Conservation (phyloP, 2,888 invertebrate genomes). For the Antheraea assamensis region DNA sequence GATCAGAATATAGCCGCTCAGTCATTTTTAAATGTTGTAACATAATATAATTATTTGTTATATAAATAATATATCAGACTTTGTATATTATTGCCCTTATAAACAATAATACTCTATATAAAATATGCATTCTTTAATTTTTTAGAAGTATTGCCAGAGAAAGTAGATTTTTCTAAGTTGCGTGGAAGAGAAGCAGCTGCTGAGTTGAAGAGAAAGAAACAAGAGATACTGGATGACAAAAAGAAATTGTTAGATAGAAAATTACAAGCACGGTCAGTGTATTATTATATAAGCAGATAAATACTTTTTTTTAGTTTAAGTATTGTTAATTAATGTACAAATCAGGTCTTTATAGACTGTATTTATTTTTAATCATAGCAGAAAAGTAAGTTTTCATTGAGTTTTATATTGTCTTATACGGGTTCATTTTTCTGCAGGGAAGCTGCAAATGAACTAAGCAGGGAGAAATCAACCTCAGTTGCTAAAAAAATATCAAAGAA, state of each 20-base stretch:
- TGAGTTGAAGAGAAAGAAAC: conserved; percentile 59
- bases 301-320: neutral
- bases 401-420: neutral
- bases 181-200: conserved; percentile 67
- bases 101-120: conserved; percentile 17
- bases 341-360: neutral
- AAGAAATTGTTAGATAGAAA: conserved; percentile 69
- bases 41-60: neutral
- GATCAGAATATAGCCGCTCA: no score
- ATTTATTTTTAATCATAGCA: neutral
- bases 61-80: neutral
- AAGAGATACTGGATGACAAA: conserved; percentile 66
- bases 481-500: conserved; percentile 48
- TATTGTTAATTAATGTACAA: neutral
- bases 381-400: neutral
- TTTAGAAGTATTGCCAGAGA: conserved; percentile 44
- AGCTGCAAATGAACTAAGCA: conserved; percentile 68
- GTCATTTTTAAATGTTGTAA: no score
- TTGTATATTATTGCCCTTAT: neutral
- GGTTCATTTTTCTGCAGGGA: conserved; percentile 48
- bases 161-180: conserved; percentile 60
- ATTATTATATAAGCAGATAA: neutral
- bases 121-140: conserved; percentile 20
- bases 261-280: conserved; percentile 63
- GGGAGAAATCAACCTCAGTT: conserved; percentile 59